Percentiles rank a stretch among this genome's conserved stretches.
phyloP scores from a whole-genome alignment of 2,113 vertebrate species.

The Onychostruthus taczanowskii region DNA sequence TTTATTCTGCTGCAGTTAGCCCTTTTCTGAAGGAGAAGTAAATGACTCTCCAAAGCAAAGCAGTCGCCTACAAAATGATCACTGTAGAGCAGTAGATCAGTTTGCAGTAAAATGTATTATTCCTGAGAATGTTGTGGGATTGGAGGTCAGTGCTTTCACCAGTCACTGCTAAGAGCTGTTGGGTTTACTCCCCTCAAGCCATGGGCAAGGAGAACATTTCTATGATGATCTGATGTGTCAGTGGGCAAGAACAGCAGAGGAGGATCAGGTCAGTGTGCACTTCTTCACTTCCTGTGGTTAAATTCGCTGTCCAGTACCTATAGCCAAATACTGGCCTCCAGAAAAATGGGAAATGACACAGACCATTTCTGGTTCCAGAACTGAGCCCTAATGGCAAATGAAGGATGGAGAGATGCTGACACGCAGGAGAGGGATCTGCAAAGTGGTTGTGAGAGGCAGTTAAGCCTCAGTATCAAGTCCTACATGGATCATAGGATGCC shows the following conservation, averaged over 20 bases:
- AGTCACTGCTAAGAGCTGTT: background rate
- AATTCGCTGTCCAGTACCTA: background rate
- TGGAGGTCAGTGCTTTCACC: background rate
- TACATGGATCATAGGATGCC: background rate
- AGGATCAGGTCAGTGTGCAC: background rate
- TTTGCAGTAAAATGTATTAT: background rate
- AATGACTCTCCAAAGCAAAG: background rate
- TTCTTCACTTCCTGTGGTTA: background rate
- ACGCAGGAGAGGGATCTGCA: background rate
- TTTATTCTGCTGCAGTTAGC: conserved; percentile 9
- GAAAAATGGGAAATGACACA: background rate
- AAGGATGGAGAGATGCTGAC: background rate
- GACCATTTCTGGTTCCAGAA: background rate
- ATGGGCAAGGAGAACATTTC: background rate
- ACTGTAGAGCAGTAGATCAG: background rate
- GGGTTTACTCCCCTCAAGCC: background rate
- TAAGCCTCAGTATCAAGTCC: background rate
- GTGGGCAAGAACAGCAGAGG: background rate
- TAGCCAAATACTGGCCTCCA: background rate
- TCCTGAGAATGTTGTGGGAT: background rate
- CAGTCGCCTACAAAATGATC: background rate
- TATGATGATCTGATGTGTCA: background rate
- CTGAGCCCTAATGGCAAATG: background rate
- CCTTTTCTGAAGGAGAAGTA: background rate
- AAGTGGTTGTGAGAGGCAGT: rapidly evolving